These are phyloP conservation scores for Stylophora pistillata DNA, from an alignment of 64 coral and sea anemone species.

Conservation along the genomic window DNA sequence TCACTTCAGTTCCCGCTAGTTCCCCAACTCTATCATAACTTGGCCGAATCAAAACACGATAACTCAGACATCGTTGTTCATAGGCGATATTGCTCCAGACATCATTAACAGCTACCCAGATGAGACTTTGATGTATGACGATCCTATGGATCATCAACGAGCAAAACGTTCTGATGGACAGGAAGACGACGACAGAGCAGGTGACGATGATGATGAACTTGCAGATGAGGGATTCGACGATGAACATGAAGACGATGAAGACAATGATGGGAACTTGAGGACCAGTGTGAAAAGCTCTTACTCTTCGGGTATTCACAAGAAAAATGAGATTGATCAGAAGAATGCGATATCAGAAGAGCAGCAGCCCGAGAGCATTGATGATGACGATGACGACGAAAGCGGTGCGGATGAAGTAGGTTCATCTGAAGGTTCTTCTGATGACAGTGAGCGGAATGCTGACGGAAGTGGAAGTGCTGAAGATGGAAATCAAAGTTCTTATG, in stretches of 20 bases:
- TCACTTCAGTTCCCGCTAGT: too few species aligned
- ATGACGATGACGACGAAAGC: not conserved
- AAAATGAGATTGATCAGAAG: not conserved
- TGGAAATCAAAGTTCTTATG: not conserved
- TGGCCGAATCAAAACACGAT: too few species aligned
- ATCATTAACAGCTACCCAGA: not conserved
- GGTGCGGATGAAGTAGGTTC: not conserved
- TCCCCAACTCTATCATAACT: too few species aligned
- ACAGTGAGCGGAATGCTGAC: not conserved
- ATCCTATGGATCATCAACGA: not conserved
- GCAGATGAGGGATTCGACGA: slow-evolving; percentile 27
- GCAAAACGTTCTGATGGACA: not conserved
- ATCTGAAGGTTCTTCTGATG: not conserved
- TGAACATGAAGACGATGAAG: not conserved
- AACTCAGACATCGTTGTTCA: not conserved
- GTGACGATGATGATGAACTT: not conserved
- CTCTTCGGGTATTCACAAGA: slow-evolving; percentile 2
- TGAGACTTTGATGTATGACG: not conserved
- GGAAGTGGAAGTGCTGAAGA: slow-evolving; percentile 22
- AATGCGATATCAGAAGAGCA: not conserved
- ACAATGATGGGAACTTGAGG: not conserved
- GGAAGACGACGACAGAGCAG: not conserved
- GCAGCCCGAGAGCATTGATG: not conserved
- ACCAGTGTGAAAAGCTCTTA: not conserved
- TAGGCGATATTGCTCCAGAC: slow-evolving; percentile 6